Evolutionary conservation across 1,140 invertebrate species (phyloP).

Genomic region (Ridgeia piscesae): DNA sequence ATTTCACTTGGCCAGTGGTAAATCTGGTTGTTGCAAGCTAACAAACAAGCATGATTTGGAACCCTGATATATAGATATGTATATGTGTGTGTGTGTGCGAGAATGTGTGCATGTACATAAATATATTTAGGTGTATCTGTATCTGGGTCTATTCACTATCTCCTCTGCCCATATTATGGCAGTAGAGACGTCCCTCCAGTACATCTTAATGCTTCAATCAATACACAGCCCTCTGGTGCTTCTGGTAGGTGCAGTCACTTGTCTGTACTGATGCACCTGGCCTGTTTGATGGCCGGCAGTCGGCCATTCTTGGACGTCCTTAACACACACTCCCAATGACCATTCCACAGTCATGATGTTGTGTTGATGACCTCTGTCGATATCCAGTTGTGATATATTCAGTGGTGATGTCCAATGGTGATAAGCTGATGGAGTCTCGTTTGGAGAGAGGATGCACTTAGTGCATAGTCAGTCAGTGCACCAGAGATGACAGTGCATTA

Average conservation of each 20-base stretch:
- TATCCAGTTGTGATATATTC: neutral
- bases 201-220: neutral
- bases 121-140: conserved; percentile 31
- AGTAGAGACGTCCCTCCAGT: neutral
- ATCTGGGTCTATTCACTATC: neutral
- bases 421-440: neutral
- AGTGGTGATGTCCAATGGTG: neutral
- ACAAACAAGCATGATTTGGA: too few relatives aligned
- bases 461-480: neutral
- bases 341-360: neutral
- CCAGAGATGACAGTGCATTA: neutral
- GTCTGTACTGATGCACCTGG: neutral
- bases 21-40: too few relatives aligned
- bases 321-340: neutral
- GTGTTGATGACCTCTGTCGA: neutral
- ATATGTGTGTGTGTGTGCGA: conserved; percentile 30
- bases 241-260: neutral
- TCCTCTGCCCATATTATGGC: neutral
- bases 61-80: neutral
- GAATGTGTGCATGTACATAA: too few relatives aligned
- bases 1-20: too few relatives aligned
- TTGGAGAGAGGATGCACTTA: neutral
- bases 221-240: neutral
- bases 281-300: neutral
- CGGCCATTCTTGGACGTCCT: neutral